Evolutionary conservation across 2,113 vertebrate genomes (phyloP).

Genomic region (Agapornis roseicollis): DNA sequence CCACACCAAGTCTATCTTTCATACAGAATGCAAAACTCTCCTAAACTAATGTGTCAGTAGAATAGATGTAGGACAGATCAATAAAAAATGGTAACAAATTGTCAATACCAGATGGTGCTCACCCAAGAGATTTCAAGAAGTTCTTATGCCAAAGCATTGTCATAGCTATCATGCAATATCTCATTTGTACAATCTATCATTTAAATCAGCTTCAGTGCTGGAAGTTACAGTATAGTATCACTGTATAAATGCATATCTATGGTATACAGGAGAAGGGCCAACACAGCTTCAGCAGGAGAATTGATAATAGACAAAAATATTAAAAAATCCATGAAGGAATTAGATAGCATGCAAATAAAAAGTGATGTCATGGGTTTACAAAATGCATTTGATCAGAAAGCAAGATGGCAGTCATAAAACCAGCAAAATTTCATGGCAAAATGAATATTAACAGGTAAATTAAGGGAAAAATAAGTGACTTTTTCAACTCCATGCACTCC

Average conservation of each 20-base stretch:
- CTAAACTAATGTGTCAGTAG: not conserved
- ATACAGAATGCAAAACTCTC: not conserved
- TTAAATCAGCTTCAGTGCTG: not conserved
- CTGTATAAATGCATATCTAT: not conserved
- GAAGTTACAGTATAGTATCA: not conserved
- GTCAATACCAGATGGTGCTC: constrained; percentile 8
- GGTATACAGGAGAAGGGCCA: not conserved
- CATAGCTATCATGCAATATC: not conserved
- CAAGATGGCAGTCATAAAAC: not conserved
- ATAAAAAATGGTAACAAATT: not conserved
- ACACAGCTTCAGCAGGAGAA: not conserved
- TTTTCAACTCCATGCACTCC: not conserved
- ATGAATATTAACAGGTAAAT: not conserved
- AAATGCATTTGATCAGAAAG: not conserved
- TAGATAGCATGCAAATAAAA: not conserved
- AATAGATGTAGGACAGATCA: not conserved
- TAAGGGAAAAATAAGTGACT: not conserved
- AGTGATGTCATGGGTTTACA: not conserved
- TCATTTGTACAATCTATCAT: not conserved
- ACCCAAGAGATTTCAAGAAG: not conserved
- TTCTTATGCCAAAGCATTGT: not conserved
- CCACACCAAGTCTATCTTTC: not conserved
- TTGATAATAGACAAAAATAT: not conserved
- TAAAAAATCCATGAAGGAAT: not conserved
- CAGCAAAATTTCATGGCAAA: not conserved